phyloP scores from a whole-genome alignment of 2,888 invertebrate genomes.

The Sphecodes monilicornis region DNA sequence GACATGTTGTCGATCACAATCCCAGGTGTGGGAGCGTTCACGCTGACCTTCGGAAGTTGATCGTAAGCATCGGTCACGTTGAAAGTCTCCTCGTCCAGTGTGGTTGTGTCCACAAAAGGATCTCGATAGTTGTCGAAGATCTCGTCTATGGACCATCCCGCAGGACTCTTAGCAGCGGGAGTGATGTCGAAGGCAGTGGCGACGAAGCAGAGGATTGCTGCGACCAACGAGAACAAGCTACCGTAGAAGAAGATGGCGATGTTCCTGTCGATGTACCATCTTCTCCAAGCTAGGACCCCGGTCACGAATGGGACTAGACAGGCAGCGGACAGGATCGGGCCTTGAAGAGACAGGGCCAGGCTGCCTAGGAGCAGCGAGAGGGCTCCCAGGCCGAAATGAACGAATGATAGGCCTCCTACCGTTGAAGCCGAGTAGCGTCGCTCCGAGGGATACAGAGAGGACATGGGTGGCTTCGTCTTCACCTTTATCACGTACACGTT shows the following conservation, averaged over 20 bases:
- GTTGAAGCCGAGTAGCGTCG: constrained; percentile 89
- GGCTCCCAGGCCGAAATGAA: constrained; percentile 87
- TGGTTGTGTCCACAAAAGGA: not conserved
- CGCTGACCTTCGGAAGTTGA: not conserved
- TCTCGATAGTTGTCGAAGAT: constrained; percentile 43
- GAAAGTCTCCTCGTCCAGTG: not conserved
- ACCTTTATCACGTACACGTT: constrained; percentile 89
- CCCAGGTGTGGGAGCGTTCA: constrained; percentile 33
- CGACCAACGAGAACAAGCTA: constrained; percentile 86
- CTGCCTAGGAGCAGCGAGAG: constrained; percentile 87
- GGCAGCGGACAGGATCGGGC: constrained; percentile 72
- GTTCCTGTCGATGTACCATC: constrained; percentile 89
- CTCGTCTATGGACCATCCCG: constrained; percentile 55
- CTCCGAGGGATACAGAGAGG: constrained; percentile 88
- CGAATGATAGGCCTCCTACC: constrained; percentile 88
- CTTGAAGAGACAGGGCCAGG: constrained; percentile 83
- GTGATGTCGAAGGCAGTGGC: constrained; percentile 84
- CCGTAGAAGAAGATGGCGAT: constrained; percentile 88
- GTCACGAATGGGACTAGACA: constrained; percentile 81
- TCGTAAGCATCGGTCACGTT: constrained; percentile 16
- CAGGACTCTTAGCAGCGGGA: constrained; percentile 75
- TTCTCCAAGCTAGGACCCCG: constrained; percentile 87
- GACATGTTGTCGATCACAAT: constrained; percentile 52
- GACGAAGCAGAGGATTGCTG: constrained; percentile 85
- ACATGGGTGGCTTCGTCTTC: constrained; percentile 87